Base-by-base conservation (phyloP, 2,113 vertebrate species). In the Phodopus roborovskii region DNA sequence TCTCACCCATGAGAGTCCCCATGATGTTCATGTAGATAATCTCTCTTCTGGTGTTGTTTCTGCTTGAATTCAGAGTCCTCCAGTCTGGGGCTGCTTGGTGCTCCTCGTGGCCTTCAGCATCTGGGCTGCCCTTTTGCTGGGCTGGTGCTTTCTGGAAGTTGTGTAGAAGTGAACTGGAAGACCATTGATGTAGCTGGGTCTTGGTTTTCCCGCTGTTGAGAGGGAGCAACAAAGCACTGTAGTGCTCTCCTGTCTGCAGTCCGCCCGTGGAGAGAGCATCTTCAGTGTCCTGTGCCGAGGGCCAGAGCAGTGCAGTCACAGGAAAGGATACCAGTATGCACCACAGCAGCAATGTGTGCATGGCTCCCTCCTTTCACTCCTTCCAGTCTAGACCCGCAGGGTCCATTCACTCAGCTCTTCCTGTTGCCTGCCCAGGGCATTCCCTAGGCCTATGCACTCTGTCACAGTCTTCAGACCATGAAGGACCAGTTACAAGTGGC, bases 361-460 rank as follows among this genome's bases (percentile, higher is more conserved):
- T 5, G 5, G 4, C n/a, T 12, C 12, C 53, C 12, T 56, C 3
- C 60, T 87, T 30, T 42, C 17, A 19, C 87, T n/a, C 24, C 77
- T 81, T 3, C 50, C 7, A 0, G 42, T 48, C 33, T 22, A 22
- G 53, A 20, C 48, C 60, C 12, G 0, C 60, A 53, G 22, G 17
- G 33, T 33, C 62, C 4, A 26, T 15, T 36, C 20, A 5, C 33
- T 33, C 10, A 0, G 1, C 8, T 45, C 33, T 86, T 56, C 22
- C 48, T 0, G 7, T 0, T 28, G 1, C 13, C 88, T 10, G 58
- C 48, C 12, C 39, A 22, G 33, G 7, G 1, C n/a, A n/a, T 12
- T 42, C 50, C 36, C 50, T 9, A 0, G 19, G n/a, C 66, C 33
- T 0, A 0, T 9, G n/a, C 15, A 20, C 77, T 16, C 2, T 5